Evolutionary conservation across 2,797 vertebrate genomes (phyloP), one percentile per base, ranked within the genome.

Genomic region (Lepilemur septentrionalis): DNA sequence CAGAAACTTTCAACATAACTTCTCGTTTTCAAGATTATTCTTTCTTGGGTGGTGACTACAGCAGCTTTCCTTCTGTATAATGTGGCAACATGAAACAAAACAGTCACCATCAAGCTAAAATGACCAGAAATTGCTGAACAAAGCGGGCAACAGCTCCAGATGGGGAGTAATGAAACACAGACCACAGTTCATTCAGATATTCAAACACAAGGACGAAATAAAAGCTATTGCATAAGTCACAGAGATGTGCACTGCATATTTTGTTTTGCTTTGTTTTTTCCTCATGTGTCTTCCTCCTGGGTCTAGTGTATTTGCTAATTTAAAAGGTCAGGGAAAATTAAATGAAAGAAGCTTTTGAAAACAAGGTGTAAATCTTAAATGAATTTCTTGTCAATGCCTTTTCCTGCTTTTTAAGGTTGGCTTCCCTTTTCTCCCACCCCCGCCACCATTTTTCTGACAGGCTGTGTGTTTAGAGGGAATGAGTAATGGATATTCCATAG

Each of bases 401-500:
- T 87, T 69, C 67, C 30, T 85, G 72, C 52, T 67, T 61, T 85
- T 61, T 63, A 80, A 73, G 9, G 48, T 67, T 72, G 48, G 41
- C 18, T 96, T 84, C 89, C 61, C 90, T 86, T 86, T 35, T 93
- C 92, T 79, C 13, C 25, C 4, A 0, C 48, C 87, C 80, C 59
- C 59, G 82, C 73, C 93, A 63, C 70, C 32, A 96, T 97, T 96
- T 97, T 96, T 98, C 97, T 97, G 95, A 96, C 92, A 97, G 96
- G 83, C 91, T 97, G 79, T 95, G 84, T 97, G 97, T 98, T 97
- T 91, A 84, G 76, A 96, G 97, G 92, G 95, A 98, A 76, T 98
- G 98, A 98, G 96, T 98, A 98, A 98, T 97, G 94, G 97, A 82
- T 98, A 97, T 98, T 98, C 98, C 96, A 96, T 97, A 98, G 97